These are phyloP conservation scores for Orussus abietinus DNA, from an alignment of 1,140 invertebrate genomes.

Conservation along the genomic window DNA sequence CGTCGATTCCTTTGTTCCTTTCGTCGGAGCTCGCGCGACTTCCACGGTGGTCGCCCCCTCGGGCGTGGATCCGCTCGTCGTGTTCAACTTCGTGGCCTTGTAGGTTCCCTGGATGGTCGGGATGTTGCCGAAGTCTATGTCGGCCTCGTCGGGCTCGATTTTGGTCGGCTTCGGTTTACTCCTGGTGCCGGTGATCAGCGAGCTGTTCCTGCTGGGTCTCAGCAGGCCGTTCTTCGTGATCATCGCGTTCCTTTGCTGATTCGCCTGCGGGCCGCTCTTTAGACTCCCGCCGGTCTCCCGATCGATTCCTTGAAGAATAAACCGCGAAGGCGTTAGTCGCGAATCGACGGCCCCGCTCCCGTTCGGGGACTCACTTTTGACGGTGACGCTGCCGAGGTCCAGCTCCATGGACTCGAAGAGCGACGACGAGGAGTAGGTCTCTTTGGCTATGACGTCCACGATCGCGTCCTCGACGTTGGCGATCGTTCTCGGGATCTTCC, in stretches of 20 bases:
- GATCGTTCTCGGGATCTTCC: constrained; percentile 67
- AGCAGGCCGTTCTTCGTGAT: constrained; percentile 49
- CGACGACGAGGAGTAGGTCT: constrained; percentile 60
- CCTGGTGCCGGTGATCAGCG: constrained; percentile 47
- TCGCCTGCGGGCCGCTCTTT: constrained; percentile 19
- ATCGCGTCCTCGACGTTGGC: constrained; percentile 65
- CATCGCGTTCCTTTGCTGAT: constrained; percentile 45
- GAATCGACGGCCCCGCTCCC: too few species aligned
- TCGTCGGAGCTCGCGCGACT: constrained; percentile 32
- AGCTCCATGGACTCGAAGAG: constrained; percentile 66
- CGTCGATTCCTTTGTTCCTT: constrained; percentile 20
- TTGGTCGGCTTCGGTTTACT: constrained; percentile 46
- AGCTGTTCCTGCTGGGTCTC: constrained; percentile 38
- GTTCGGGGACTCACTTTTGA: constrained; percentile 60
- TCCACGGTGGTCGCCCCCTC: too few species aligned
- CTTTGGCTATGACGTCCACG: constrained; percentile 64
- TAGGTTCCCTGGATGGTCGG: constrained; percentile 50
- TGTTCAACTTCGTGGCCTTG: constrained; percentile 45
- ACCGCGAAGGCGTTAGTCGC: constrained; percentile 11
- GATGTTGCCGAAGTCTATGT: constrained; percentile 47
- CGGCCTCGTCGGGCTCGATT: constrained; percentile 42
- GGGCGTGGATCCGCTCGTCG: constrained; percentile 32
- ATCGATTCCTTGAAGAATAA: constrained; percentile 32
- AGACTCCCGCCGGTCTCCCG: constrained; percentile 29
- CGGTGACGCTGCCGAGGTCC: constrained; percentile 60